Base-by-base conservation (phyloP, 1,140 invertebrate species). In the Thrips palmi region DNA sequence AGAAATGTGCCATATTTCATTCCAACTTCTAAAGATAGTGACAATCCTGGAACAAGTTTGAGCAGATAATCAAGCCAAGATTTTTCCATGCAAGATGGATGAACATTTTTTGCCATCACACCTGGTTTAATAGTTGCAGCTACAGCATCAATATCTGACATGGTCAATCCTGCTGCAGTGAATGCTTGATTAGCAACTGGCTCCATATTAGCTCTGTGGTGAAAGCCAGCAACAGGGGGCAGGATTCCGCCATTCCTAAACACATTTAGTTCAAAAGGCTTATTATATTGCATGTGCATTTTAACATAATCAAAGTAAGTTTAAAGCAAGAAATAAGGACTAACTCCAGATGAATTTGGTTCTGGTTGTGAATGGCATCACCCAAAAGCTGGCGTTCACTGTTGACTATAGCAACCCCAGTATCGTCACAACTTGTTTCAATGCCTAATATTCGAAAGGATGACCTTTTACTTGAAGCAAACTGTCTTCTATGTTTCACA, bases 381-480 rank as follows among this genome's bases (percentile, higher is more conserved):
- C 82, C 79, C 21, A 88, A 52, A 41, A 97, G 64, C 40, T 66
- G 63, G 22, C 80, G 76, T 33, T 64, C 46, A 5, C 59, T 60
- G 56, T 80, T 64, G 2, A 97, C 74, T 48, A 97, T 67, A 31
- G 85, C 91, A 50, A 78, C 78, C 33, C 85, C 91, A 3, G 92
- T 97, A 55, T 97, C 93, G 67, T 97, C 93, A 59, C 89, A 97
- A 47, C 89, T 96, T n/a, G 88, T 93, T 70, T 97, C 93, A 46
- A 97, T 94, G 6, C 92, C 93, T 42, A 96, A 58, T 29, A 52
- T 47, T n/a, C n/a, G n/a, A n/a, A n/a, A n/a, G n/a, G n/a, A n/a
- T n/a, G n/a, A n/a, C n/a, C n/a, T n/a, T n/a, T n/a, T n/a, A n/a
- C n/a, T n/a, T n/a, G n/a, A n/a, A n/a, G n/a, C n/a, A n/a, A n/a